phyloP scores from a whole-genome alignment of 1,140 invertebrate genomes.

The Mesaphorura yosii region DNA sequence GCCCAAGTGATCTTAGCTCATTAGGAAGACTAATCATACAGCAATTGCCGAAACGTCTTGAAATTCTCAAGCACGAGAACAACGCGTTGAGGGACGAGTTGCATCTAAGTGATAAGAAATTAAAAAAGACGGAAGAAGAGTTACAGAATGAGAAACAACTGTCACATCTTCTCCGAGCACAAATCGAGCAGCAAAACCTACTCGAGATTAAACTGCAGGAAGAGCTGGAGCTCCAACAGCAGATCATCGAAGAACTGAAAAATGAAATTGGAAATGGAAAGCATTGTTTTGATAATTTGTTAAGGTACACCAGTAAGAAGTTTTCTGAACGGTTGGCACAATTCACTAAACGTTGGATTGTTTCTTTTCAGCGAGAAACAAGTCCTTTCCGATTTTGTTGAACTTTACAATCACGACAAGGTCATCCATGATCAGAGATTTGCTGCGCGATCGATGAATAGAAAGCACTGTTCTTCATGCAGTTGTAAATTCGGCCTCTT shows the following conservation, averaged over 20 bases:
- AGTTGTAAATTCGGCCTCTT: not conserved
- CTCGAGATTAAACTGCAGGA: constrained; percentile 12
- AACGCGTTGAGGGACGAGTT: constrained; percentile 2
- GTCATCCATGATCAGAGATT: not conserved
- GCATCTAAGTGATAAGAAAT: not conserved
- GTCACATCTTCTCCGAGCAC: not conserved
- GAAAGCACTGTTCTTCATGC: not conserved
- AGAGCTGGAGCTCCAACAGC: constrained; percentile 16
- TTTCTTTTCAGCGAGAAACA: constrained; percentile 3
- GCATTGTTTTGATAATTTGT: constrained; percentile 1
- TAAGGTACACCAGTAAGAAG: constrained; percentile 5
- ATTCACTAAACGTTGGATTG: not conserved
- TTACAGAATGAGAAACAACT: constrained; percentile 8
- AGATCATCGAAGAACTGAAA: constrained; percentile 17
- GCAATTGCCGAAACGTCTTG: constrained; percentile 23
- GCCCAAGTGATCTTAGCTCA: constrained; percentile 11
- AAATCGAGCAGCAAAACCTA: constrained; percentile 10
- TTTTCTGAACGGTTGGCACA: not conserved
- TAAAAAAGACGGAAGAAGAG: constrained; percentile 6
- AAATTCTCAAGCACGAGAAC: constrained; percentile 25
- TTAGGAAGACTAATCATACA: constrained; percentile 24
- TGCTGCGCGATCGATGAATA: not conserved
- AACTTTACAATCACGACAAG: not conserved
- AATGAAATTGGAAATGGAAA: constrained; percentile 15
- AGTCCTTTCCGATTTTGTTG: not conserved